phyloP scores from a whole-genome alignment of 2,797 vertebrate genomes.

The Anguilla anguilla region DNA sequence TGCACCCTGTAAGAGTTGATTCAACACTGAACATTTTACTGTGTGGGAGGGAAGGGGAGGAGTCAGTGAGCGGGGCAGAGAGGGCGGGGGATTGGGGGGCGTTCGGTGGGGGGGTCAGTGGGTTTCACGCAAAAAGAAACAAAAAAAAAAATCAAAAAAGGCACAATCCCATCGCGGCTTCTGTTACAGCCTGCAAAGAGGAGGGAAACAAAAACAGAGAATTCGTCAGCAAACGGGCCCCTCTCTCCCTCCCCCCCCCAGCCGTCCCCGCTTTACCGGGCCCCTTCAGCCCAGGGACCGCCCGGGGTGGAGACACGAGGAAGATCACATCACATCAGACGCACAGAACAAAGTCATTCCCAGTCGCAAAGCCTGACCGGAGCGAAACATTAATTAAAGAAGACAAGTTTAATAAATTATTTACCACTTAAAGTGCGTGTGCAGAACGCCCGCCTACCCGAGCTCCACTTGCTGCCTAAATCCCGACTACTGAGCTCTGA shows the following conservation, averaged over 20 bases:
- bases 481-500: not conserved
- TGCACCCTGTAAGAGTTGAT: too few species aligned
- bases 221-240: slow-evolving; percentile 48
- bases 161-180: slow-evolving; percentile 67
- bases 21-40: not conserved
- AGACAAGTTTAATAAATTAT: not conserved
- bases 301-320: slow-evolving; percentile 39
- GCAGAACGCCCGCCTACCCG: not conserved
- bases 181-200: slow-evolving; percentile 83
- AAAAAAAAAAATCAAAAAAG: slow-evolving; percentile 61
- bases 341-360: slow-evolving; percentile 14
- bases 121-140: slow-evolving; percentile 58
- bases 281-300: slow-evolving; percentile 49
- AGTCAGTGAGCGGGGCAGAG: slow-evolving; percentile 35
- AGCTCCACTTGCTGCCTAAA: not conserved
- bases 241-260: not conserved
- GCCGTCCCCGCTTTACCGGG: not conserved
- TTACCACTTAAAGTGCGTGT: not conserved
- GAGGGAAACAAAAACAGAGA: slow-evolving; percentile 61
- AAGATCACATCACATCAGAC: slow-evolving; percentile 15
- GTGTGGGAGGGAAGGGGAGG: slow-evolving; percentile 29
- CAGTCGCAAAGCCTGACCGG: slow-evolving; percentile 1
- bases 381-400: slow-evolving; percentile 13
- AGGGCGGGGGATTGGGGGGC: slow-evolving; percentile 43
- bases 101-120: slow-evolving; percentile 28